These are phyloP conservation scores for Gastracanthus pulcherrimus DNA, from an alignment of 2,888 invertebrate species.

Conservation along the genomic window DNA sequence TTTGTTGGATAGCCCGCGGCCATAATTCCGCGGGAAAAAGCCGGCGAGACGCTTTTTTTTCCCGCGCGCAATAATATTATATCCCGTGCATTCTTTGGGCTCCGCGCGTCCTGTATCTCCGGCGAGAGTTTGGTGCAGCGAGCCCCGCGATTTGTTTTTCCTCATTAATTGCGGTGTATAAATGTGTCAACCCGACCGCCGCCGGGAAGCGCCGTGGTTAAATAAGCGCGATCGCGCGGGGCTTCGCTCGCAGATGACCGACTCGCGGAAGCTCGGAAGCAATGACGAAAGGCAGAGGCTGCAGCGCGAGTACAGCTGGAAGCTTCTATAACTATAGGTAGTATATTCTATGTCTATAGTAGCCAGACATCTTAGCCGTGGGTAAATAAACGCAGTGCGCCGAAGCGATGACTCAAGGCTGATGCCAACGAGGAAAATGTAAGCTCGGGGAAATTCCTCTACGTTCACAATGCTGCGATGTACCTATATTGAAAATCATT, in stretches of 20 bases:
- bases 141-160: background rate
- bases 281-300: constrained; percentile 16
- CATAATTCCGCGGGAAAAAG: constrained; percentile 54
- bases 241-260: too few species aligned
- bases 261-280: too few species aligned
- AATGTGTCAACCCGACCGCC: too few species aligned
- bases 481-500: too few species aligned
- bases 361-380: constrained; percentile 8
- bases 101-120: background rate
- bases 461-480: background rate
- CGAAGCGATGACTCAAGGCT: background rate
- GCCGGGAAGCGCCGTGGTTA: too few species aligned
- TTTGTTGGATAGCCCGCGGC: constrained; percentile 67
- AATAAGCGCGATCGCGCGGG: too few species aligned
- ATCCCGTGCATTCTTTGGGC: background rate
- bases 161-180: too few species aligned
- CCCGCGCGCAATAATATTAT: background rate
- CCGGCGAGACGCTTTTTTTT: constrained; percentile 7
- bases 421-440: background rate
- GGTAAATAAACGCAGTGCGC: constrained; percentile 1
- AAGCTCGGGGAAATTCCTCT: background rate
- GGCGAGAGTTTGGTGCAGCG: background rate
- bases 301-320: background rate
- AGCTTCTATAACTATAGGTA: too few species aligned
- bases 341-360: too few species aligned